Base-by-base conservation (phyloP, 2,888 invertebrate species). In the Cephus sareptanus region DNA sequence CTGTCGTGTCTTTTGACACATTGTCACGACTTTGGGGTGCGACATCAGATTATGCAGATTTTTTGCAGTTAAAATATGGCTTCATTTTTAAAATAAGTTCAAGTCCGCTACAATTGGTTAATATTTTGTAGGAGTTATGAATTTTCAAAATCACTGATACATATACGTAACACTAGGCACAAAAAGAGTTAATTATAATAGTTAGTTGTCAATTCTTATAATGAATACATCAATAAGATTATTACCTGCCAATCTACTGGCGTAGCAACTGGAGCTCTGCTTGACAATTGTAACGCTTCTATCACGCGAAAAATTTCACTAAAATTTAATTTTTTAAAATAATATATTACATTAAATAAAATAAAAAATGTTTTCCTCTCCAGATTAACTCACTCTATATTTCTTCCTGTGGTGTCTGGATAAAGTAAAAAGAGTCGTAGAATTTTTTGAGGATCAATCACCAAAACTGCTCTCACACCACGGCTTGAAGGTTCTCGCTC, bases 331-430 rank as follows among this genome's bases (percentile, higher is more conserved):
- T 11, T 12, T 12, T 0, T 0, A 15, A 56, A 56, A 9, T 56
- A 15, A 15, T 56, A 23, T 23, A 15, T 40, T 40, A 40, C 0
- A 23, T 56, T 23, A 56, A 56, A 40, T 15, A 40, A 56, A 56
- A 56, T 4, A 56, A 15, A 23, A 56, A 56, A 15, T 4, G 1
- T 40, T 15, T 56, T 56, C 2, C 9, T 13, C 33, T 23, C 30
- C 11, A 71, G 1, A 31, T 71, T 69, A 73, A 90, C 93, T 91
- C 89, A 94, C 93, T 93, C 92, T 81, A 94, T 94, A 89, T 94
- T 94, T 80, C 94, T 91, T 37, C 95, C 95, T 33, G 94, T 94
- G 4, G 94, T 94, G 4, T 94, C 94, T 30, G 95, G 94, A 85
- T 94, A 94, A 34, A 94, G 89, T 88, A 94, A 93, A 76, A 93